phyloP scores from a whole-genome alignment of 1,140 invertebrate species.

The Globodera rostochiensis region DNA sequence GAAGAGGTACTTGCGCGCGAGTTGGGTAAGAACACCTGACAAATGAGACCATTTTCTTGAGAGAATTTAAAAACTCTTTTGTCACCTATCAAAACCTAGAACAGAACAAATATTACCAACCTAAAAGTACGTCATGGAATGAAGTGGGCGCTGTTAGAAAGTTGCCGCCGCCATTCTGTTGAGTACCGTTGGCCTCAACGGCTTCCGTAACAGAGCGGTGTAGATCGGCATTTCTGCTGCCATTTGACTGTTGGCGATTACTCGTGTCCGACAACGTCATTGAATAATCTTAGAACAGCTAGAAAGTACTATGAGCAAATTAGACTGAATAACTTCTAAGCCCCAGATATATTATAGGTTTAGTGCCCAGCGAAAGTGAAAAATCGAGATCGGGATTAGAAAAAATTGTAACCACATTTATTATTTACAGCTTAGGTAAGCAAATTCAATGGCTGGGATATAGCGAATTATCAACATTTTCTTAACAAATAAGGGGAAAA shows the following conservation, averaged over 20 bases:
- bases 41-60: not conserved
- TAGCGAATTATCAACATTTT: too few relatives aligned
- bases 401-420: too few relatives aligned
- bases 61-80: not conserved
- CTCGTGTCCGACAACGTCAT: too few relatives aligned
- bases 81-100: not conserved
- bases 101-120: not conserved
- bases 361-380: too few relatives aligned
- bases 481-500: too few relatives aligned
- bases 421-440: too few relatives aligned
- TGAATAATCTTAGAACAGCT: too few relatives aligned
- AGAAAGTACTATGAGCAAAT: too few relatives aligned
- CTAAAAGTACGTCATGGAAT: not conserved
- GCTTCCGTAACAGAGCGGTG: not conserved
- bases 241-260: conserved; percentile 9
- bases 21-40: conserved; percentile 43
- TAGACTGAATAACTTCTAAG: too few relatives aligned
- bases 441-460: too few relatives aligned
- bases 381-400: too few relatives aligned
- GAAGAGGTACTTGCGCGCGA: conserved; percentile 51
- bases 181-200: not conserved
- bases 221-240: not conserved
- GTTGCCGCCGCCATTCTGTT: not conserved
- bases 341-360: too few relatives aligned
- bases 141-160: not conserved